Conservation (phyloP, 2,113 vertebrate genomes). For the Chionomys nivalis region DNA sequence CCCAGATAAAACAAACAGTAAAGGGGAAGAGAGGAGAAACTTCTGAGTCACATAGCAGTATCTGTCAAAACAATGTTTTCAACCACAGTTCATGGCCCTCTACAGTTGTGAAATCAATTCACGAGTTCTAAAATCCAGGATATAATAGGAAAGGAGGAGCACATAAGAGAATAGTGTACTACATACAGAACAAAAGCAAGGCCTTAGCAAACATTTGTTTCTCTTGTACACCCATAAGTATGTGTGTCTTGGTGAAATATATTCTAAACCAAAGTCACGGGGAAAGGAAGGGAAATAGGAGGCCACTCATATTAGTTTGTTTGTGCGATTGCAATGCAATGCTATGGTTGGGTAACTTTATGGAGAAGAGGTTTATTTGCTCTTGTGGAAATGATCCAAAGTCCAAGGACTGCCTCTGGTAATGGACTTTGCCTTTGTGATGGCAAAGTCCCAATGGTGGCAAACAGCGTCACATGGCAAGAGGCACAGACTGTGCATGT, state of each 20-base stretch:
- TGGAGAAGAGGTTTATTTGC: neutral
- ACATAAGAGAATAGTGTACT: neutral
- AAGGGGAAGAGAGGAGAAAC: neutral
- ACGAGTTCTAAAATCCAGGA: neutral
- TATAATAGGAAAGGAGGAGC: neutral
- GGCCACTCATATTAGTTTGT: neutral
- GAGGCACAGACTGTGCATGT: too few species aligned
- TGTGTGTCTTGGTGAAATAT: neutral
- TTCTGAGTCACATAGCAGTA: neutral
- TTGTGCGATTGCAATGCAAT: neutral
- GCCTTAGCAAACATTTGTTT: neutral
- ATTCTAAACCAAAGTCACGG: neutral
- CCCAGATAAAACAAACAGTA: neutral
- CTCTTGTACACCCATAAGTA: neutral
- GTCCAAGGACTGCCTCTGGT: neutral
- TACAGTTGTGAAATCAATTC: constrained; percentile 2
- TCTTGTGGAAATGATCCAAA: neutral
- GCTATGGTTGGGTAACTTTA: neutral
- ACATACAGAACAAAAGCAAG: neutral
- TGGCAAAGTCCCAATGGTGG: neutral
- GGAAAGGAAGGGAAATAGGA: neutral
- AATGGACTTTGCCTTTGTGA: neutral
- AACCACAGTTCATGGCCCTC: neutral
- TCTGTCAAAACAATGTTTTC: neutral
- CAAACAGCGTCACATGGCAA: neutral